phyloP scores from a whole-genome alignment of 2,888 invertebrate species.

The Drosophila nigricruria region DNA sequence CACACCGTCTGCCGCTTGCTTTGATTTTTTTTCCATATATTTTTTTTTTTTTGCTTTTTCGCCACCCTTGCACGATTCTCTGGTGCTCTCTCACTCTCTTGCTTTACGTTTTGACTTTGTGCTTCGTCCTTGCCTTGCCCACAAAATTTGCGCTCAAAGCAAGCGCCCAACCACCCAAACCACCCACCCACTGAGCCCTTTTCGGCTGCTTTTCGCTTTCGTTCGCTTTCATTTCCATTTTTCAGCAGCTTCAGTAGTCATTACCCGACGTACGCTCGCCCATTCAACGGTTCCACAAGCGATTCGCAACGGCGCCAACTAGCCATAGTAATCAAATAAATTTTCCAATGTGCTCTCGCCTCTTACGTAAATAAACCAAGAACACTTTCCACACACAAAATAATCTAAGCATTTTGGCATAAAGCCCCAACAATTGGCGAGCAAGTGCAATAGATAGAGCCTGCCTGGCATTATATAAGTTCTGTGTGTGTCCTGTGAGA shows the following conservation, averaged over 20 bases:
- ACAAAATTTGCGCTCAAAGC: conserved; percentile 66
- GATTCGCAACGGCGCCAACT: conserved; percentile 44
- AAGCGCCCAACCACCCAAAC: conserved; percentile 6
- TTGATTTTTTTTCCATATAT: neutral
- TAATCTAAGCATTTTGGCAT: neutral
- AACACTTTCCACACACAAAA: neutral
- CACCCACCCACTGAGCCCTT: conserved; percentile 55
- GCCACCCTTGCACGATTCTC: conserved; percentile 15
- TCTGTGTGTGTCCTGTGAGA: conserved; percentile 27
- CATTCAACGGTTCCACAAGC: conserved; percentile 41
- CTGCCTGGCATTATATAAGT: conserved; percentile 63
- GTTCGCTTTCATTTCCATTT: conserved; percentile 63
- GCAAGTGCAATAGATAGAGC: conserved; percentile 10
- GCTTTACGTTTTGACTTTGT: conserved; percentile 64
- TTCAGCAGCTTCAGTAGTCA: conserved; percentile 64
- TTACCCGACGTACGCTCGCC: conserved; percentile 31
- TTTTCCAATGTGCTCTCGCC: conserved; percentile 30
- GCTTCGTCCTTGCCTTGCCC: conserved; percentile 71
- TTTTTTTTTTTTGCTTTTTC: conserved; percentile 3
- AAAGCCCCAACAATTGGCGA: neutral
- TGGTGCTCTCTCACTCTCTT: conserved; percentile 18
- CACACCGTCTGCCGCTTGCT: conserved; percentile 23
- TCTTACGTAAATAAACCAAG: conserved; percentile 69
- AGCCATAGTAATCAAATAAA: conserved; percentile 33
- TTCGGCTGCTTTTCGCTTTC: conserved; percentile 69